A percentile compares a stretch with the other conserved stretches of the same genome.
Conservation (phyloP, 1,140 invertebrate genomes). For the Sycophaga agraensis region DNA sequence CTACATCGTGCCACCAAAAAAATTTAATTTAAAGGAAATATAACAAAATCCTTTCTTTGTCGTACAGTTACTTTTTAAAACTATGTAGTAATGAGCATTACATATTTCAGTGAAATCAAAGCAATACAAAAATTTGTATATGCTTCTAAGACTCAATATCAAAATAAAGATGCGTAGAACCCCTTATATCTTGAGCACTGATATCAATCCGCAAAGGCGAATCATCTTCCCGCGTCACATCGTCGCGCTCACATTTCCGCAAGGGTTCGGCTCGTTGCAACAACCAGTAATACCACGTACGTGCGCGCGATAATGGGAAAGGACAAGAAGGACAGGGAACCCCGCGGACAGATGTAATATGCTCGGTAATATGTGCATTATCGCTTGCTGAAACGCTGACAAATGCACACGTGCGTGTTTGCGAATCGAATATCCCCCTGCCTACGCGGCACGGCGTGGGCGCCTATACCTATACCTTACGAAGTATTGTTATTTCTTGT, state of each 20-base stretch:
- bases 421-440: background rate
- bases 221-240: background rate
- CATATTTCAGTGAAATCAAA: too few relatives aligned
- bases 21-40: too few relatives aligned
- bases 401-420: slow-evolving; percentile 29
- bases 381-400: slow-evolving; percentile 32
- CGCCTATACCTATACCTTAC: too few relatives aligned
- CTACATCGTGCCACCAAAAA: background rate
- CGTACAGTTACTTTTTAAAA: too few relatives aligned
- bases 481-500: too few relatives aligned
- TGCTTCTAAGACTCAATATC: too few relatives aligned
- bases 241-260: background rate
- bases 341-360: background rate
- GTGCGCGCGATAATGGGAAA: slow-evolving; percentile 21
- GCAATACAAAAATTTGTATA: too few relatives aligned
- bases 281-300: slow-evolving; percentile 2
- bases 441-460: background rate
- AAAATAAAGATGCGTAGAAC: too few relatives aligned
- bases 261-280: slow-evolving; percentile 10
- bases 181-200: too few relatives aligned
- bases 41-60: too few relatives aligned
- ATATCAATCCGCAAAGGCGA: background rate
- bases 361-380: slow-evolving; percentile 13
- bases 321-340: background rate
- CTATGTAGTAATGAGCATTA: too few relatives aligned